Evolutionary conservation across 2,888 invertebrate species (phyloP), one percentile per base, ranked within the genome.

Genomic region (Hybos culiciformis): DNA sequence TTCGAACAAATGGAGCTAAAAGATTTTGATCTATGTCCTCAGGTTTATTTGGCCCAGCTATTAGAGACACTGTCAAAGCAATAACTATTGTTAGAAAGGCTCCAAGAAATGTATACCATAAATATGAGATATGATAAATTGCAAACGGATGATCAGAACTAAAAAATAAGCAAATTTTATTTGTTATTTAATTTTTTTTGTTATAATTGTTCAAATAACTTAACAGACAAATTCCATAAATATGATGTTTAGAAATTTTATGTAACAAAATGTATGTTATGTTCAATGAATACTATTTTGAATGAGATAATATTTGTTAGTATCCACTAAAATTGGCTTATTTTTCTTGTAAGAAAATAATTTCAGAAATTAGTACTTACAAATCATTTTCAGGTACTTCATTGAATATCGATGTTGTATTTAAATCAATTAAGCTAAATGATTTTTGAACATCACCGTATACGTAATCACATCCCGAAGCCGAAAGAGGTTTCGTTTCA

Each of bases 71-170:
- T 1, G 71, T 40, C 12, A 74, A 54, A 2, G 72, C 73, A 8
- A 78, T 67, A 6, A 67, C 53, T 46, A 77, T 72, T 7, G 78
- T 73, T 1, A 78, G 67, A 11, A 68, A 26, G 5, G 72, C 67
- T 1, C 79, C 79, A 9, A 75, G 60, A 11, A 80, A 58, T 0
- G 83, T 83, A 53, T 84, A 84, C 79, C 82, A 85, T 57, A 85
- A 70, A 62, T 84, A 85, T 1, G 84, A 84, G 8, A 85, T 72
- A 34, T 80, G 78, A 49, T 81, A 78, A 19, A 84, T 59, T 43
- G 58, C 55, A 24, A 67, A 67, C 3, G 58, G 54, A 1, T 52
- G 52, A 20, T 39, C 26, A 20, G 53, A 51, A 20, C 60, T 62
- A 46, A 39, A 44, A 42, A 37, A 36, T 15, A 18, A 34, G 61